Evolutionary conservation across 2,888 invertebrate species (phyloP), one percentile per base, ranked within the genome.

Genomic region (Taenaris catops): DNA sequence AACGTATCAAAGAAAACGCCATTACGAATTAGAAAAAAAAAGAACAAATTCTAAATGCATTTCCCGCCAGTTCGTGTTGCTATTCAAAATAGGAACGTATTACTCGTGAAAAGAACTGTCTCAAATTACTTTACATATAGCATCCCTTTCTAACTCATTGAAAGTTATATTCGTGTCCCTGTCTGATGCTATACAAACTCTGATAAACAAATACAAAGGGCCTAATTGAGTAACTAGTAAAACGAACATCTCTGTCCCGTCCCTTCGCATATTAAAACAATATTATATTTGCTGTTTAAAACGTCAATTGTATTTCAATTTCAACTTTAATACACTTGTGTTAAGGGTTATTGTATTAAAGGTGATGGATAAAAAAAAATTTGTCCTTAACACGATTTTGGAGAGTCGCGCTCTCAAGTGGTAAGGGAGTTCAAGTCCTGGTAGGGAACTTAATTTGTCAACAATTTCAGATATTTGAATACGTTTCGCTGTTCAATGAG

Each of bases 171-270:
- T 25, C 49, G 39, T 43, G 32, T 78, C 73, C 41, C 61, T 52
- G 47, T 81, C 67, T 48, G 41, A 50, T 58, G 65, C 76, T 83
- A 75, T 75, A 81, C 78, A 83, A 86, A 86, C 83, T 84, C 79
- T 79, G 78, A 86, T 86, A 86, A 87, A 86, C 84, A 87, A 84
- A 87, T 78, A 87, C 87, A 87, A 86, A 87, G 84, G 83, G 83
- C 83, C 87, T 87, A 87, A 87, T 87, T 87, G 87, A 87, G 86
- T 87, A 86, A 87, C 83, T 84, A 86, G 86, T 83, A 83, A 80
- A 86, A 79, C 79, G 83, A 79, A 78, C 80, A 74, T 72, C 73
- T 75, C 70, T 66, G 72, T 71, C 61, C 69, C 74, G 76, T 81
- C 83, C 83, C 83, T 83, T 70, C 71, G 68, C 59, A 52, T 63